Base-by-base conservation (phyloP, 2,113 vertebrate species). In the Stigmatopora argus region DNA sequence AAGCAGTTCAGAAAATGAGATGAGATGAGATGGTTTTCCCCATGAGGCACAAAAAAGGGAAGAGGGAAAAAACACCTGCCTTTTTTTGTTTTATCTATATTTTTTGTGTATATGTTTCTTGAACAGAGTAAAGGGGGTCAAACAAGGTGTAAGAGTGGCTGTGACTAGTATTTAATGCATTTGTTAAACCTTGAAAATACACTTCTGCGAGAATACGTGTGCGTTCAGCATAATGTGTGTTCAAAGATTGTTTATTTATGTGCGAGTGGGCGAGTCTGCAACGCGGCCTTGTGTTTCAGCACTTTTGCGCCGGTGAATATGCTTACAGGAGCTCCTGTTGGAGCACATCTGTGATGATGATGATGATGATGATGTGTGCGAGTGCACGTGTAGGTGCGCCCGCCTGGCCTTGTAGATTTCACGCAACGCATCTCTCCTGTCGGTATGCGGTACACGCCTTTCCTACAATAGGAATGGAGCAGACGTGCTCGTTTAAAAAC, bases 401-500 rank as follows among this genome's bases (percentile, higher is more conserved):
- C 0, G 68, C 67, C 48, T 74, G 72, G 73, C 66, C 78, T 83
- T 81, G 76, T 70, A 59, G 55, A 65, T 65, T 77, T 66, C 70
- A 75, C 70, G 66, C 48, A 73, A 60, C 67, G 67, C 51, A 67
- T 46, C 55, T 78, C 53, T 62, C 49, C 70, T 59, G 66, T 75
- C 69, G 71, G 75, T 64, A 70, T 71, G 73, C 62, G 61, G 64
- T 41, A 70, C 47, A 77, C 55, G 65, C 46, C 57, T 49, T 31
- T 69, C 52, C 64, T 41, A 38, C 78, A 53, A n/a, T 78, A 10
- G 17, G 34, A 58, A 58, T 18, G 15, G 70, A 61, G 62, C 52
- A 71, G 41, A 65, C 12, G 13, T 31, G 53, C 5, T 56, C 2
- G 3, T 31, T 14, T 21, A 53, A 53, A 31, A 31, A 31, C 26